Evolutionary conservation across 2,113 vertebrate species (phyloP), one percentile per base, ranked within the genome.

Genomic region (Eira barbara): DNA sequence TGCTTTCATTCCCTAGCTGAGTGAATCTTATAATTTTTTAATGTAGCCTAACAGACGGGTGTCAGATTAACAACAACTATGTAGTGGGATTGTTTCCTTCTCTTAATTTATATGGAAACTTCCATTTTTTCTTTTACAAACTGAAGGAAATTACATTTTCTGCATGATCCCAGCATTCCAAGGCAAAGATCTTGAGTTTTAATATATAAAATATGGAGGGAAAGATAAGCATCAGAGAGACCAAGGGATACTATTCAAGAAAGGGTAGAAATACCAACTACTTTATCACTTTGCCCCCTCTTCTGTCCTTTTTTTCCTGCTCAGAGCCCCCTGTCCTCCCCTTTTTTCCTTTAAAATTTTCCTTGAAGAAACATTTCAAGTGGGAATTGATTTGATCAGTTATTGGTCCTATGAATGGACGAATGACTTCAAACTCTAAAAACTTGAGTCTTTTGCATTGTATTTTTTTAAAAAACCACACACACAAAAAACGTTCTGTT

Each of bases 261-360:
- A 76, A 59, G 6, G 39, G 18, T 81, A 45, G 42, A 80, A 65
- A 29, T 13, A 29, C 5, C 49, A 71, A 36, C 39, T 67, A 9
- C 13, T 88, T 23, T 52, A 31, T 82, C 34, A 14, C 7, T 39
- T 57, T 11, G 17, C 3, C 12, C 15, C 2, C 29, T 1, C 45
- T 4, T 4, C 6, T 6, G 0, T 5, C 27, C 52, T 55, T 55
- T 4, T 2, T 45, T 78, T 23, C 1, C 3, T 80, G 2, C 7
- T 89, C 17, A 71, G 21, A 76, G 25, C 4, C 17, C 52, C 74
- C 17, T 82, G 4, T 20, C 8, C 55, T 81, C 6, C 2, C 23
- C 29, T 67, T 82, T 25, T 85, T 59, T 55, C 45, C 9, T 79
- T 61, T 47, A 34, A 78, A 29, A 67, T 61, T 92, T 69, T 92